These are phyloP conservation scores for Volucella bombylans DNA, from an alignment of 2,888 invertebrate genomes.

Conservation along the genomic window DNA sequence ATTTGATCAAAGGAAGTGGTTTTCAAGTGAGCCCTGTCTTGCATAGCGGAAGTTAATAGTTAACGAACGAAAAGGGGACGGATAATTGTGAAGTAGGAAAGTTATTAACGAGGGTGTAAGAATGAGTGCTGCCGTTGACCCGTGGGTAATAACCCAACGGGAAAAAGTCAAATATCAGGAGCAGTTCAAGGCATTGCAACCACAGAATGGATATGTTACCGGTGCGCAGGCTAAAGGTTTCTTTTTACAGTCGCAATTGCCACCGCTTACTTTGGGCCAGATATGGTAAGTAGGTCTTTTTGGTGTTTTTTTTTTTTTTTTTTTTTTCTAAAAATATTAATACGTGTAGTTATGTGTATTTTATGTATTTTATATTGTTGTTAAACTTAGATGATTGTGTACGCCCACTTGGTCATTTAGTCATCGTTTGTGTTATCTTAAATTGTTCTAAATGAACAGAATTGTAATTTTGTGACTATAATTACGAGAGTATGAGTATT, in stretches of 20 bases:
- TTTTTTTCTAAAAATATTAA: constrained; percentile 13
- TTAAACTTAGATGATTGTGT: constrained; percentile 33
- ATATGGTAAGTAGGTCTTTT: constrained; percentile 90
- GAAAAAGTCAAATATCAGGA: constrained; percentile 94
- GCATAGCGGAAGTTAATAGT: constrained; percentile 53
- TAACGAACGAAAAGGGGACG: constrained; percentile 32
- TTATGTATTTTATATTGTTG: constrained; percentile 8
- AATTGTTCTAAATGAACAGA: constrained; percentile 28
- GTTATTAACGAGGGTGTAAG: constrained; percentile 33
- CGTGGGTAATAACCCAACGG: constrained; percentile 93
- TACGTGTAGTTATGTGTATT: not conserved
- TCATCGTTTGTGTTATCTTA: constrained; percentile 26
- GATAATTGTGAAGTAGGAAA: constrained; percentile 25
- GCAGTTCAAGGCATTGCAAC: constrained; percentile 94
- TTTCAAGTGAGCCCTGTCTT: constrained; percentile 19
- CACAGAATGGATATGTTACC: constrained; percentile 92
- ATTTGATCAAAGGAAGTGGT: constrained; percentile 42
- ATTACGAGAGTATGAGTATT: constrained; percentile 28
- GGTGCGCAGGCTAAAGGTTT: constrained; percentile 97
- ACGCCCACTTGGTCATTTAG: constrained; percentile 63
- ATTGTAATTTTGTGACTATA: constrained; percentile 33
- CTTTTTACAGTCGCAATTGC: constrained; percentile 94
- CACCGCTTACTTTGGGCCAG: constrained; percentile 93
- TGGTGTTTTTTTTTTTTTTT: not conserved
- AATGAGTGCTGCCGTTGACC: constrained; percentile 85